Base-by-base conservation (phyloP, 2,888 invertebrate species). In the Phasia obesa region DNA sequence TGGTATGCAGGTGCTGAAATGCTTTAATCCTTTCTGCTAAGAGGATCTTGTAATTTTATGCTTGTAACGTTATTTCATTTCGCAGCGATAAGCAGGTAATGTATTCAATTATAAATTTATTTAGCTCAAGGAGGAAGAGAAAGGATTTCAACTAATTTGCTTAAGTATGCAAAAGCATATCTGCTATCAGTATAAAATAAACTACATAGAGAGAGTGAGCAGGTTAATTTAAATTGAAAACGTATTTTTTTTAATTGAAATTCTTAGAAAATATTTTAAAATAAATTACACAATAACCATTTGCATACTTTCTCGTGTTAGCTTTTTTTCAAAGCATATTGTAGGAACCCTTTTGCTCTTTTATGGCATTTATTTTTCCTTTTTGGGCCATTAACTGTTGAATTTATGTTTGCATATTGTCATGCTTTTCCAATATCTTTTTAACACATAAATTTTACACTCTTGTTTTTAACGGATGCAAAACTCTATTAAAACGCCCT, bases 381-480 rank as follows among this genome's bases (percentile, higher is more conserved):
- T 89, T 88, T 90, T 91, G 89, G 87, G 86, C 87, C 91, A 91
- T 91, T 91, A 91, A 90, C 88, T 90, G 87, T 74, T 86, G 87
- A 88, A 91, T 91, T 91, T 91, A 91, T 88, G 90, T 88, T 87
- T 85, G 60, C 73, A 55, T 70, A 70, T 62, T 70, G 78, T 69
- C 81, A 57, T 31, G 51, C 64, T 38, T 74, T 77, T 81, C 6
- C 17, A 21, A 69, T 74, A 17, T 19, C 25, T 38, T 74, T 42
- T 21, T 17, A 17, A 21, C 57, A 83, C 51, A 59, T 70, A 73
- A 57, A 67, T 76, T 80, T 69, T 71, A 62, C 55, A 60, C 65
- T 69, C 21, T 38, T 81, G 67, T 77, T 74, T 74, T 62, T 64
- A 77, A 73, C 67, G 83, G 74, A 76, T 69, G 69, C 57, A 67